phyloP scores from a whole-genome alignment of 23 tunicate genomes.

The Trididemnum miniatum region DNA sequence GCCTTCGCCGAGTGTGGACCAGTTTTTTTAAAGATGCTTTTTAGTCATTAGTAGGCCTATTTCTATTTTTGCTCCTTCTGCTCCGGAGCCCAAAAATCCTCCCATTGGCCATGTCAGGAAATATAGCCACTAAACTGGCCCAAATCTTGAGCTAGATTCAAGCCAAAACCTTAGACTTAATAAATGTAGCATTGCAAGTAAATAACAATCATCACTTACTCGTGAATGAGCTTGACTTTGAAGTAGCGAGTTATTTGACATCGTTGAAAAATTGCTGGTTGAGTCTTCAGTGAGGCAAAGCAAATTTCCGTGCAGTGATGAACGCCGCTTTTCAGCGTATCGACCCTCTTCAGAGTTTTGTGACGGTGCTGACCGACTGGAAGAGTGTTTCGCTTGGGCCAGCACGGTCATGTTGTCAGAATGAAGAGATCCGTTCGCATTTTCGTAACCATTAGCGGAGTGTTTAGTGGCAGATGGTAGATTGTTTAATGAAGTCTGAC shows the following conservation, averaged over 20 bases:
- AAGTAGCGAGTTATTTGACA: not conserved
- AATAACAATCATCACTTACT: not conserved
- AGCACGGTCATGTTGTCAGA: not conserved
- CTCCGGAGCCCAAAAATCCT: too few species aligned
- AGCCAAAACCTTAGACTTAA: too few species aligned
- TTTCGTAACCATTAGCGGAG: too few species aligned
- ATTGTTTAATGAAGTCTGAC: not conserved
- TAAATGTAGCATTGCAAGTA: too few species aligned
- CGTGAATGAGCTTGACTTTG: not conserved
- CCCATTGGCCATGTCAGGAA: too few species aligned
- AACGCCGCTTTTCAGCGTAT: not conserved
- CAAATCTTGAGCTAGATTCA: too few species aligned
- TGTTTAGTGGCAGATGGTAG: not conserved
- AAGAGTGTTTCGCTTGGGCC: not conserved
- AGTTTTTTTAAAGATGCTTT: too few species aligned
- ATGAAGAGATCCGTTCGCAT: not conserved
- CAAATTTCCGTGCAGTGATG: conserved; percentile 13
- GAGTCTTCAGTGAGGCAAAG: not conserved
- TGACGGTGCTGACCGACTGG: conserved; percentile 21
- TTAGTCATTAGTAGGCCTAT: too few species aligned
- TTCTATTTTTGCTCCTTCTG: too few species aligned
- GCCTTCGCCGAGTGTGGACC: too few species aligned
- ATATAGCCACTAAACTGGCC: too few species aligned
- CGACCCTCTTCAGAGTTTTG: not conserved
- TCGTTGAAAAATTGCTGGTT: not conserved